Percentiles rank a stretch among this genome's conserved stretches.
Conservation (phyloP, 2,113 vertebrate genomes). For the Platichthys flesus region DNA sequence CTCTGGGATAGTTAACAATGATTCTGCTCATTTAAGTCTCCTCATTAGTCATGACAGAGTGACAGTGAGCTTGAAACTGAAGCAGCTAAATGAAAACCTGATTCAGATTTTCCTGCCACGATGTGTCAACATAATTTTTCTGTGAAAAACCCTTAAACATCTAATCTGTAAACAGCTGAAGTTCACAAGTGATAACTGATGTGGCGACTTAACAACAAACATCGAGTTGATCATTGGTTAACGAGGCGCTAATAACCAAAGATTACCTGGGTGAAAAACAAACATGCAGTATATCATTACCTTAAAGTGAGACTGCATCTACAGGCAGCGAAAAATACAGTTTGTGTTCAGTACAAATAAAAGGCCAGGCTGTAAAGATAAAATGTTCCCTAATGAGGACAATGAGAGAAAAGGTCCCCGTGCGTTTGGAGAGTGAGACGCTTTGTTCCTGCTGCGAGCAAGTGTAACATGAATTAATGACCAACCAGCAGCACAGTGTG, state of each 20-base stretch:
- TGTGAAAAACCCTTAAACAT: neutral
- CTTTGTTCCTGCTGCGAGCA: conserved; percentile 51
- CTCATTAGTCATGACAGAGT: too few species aligned
- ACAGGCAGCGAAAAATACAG: neutral
- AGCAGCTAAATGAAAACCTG: too few species aligned
- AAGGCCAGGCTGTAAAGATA: conserved; percentile 2
- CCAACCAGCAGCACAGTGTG: conserved; percentile 43
- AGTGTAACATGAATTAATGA: conserved; percentile 68
- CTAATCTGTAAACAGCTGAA: neutral
- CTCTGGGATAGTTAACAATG: too few species aligned
- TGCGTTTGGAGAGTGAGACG: conserved; percentile 23
- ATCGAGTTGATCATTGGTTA: neutral
- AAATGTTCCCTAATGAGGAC: conserved; percentile 51
- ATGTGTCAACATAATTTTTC: neutral
- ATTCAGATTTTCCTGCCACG: too few species aligned
- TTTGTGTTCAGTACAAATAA: neutral
- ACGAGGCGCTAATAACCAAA: neutral
- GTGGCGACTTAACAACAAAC: neutral
- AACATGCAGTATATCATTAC: neutral
- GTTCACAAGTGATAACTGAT: neutral
- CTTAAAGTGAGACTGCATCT: neutral
- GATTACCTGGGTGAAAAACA: neutral
- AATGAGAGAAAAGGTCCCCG: conserved; percentile 26
- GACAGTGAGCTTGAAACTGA: too few species aligned
- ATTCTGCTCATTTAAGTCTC: too few species aligned